Evolutionary conservation across 1,140 invertebrate species (phyloP), one percentile per base, ranked within the genome.

Genomic region (Diuraphis noxia): DNA sequence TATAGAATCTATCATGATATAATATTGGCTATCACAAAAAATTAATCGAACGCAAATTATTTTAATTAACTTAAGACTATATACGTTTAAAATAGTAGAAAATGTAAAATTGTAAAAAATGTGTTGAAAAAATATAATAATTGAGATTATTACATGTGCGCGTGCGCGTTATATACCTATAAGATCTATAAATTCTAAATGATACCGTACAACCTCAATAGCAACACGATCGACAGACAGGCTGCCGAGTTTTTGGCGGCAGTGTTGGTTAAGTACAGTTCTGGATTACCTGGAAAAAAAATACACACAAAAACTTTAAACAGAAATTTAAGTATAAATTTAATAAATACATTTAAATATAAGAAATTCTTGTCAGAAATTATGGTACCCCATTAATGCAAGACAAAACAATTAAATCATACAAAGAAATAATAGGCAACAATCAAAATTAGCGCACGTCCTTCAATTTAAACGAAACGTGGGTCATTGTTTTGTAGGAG

Each of bases 281-380:
- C 52, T 7, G 86, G 86, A n/a, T 63, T 88, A 19, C 86, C 86
- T 88, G 49, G 1, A 88, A 63, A 40, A 38, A 87, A 52, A 87
- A 40, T 40, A 88, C 23, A 88, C 21, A 81, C 38, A 81, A 40
- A 43, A 3, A 84, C 46, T 34, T 84, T 43, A 84, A 46, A 43
- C 38, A 41, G 13, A 30, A 63, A 13, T n/a, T 36, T 41, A 8
- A 41, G n/a, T n/a, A n/a, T n/a, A n/a, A n/a, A n/a, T n/a, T n/a
- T n/a, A n/a, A n/a, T n/a, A n/a, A n/a, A n/a, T n/a, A n/a, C n/a
- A n/a, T n/a, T n/a, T n/a, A 1, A n/a, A 6, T 84, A 43, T 41
- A 0, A 25, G 23, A 81, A 8, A 81, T 38, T 81, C 23, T 25
- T 25, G 19, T 81, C 9, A 40, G 23, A 9, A 38, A 63, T n/a